Evolutionary conservation across 2,113 vertebrate species (phyloP), one percentile per base, ranked within the genome.

Genomic region (Oreocharis arfaki): DNA sequence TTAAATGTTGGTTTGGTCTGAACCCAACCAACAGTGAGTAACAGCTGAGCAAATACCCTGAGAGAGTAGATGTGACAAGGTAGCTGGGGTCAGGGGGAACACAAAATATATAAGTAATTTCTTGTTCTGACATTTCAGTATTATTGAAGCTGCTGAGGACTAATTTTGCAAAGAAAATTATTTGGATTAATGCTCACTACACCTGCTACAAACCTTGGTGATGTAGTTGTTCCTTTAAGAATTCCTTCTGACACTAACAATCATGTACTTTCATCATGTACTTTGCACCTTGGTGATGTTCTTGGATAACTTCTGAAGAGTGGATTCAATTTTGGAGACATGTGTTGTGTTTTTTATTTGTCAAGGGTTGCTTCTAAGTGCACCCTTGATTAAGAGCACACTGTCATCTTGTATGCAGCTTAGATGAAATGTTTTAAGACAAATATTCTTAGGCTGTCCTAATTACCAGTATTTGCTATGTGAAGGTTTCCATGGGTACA

Each of bases 401-500:
- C 13, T 10, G 14, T 39, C 0, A 1, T 82, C 61, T 84, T 87
- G 74, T 41, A 7, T 76, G 32, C n/a, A 28, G 16, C 68, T 87
- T 82, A 35, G 57, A 57, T 28, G 7, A 83, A 69, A 28, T 2
- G 0, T 35, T 65, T 4, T 22, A 60, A 81, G 88, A 39, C 47
- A 30, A 83, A 41, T 33, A 68, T 81, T 84, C 52, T 63, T 41
- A 44, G n/a, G 56, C 52, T 93, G 6, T 78, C 68, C 64, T 92
- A 37, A 87, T 80, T 79, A 46, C 35, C 73, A 52, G 47, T 50
- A 32, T 81, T 90, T 86, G 67, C 83, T 59, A 5, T 55, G 63
- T 73, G 76, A 63, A 73, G 55, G 50, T 95, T 95, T 93, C 89
- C 56, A 44, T 91, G 78, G 87, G 85, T 79, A 91, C 90, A 30